Conservation (phyloP, 2,888 invertebrate species). For the Drosophila aldrichi region DNA sequence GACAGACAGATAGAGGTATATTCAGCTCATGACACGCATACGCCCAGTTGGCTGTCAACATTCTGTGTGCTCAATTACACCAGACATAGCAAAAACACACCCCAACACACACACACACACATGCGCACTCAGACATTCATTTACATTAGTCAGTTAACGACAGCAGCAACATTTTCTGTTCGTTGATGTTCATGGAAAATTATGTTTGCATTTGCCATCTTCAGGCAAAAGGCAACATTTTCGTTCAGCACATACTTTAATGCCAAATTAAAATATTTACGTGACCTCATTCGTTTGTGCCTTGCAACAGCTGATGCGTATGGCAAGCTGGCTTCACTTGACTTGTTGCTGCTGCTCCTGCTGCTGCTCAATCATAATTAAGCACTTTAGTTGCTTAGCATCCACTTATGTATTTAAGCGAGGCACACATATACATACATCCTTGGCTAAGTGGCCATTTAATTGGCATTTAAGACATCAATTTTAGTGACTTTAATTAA, state of each 20-base stretch:
- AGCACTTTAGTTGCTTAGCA: conserved; percentile 19
- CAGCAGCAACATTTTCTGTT: conserved; percentile 48
- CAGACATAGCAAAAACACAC: not conserved
- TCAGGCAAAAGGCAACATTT: conserved; percentile 4
- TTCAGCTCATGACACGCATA: conserved; percentile 37
- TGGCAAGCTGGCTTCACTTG: conserved; percentile 19
- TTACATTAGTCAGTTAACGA: conserved; percentile 71
- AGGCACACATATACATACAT: not conserved
- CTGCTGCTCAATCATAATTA: conserved; percentile 53
- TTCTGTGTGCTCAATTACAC: conserved; percentile 63
- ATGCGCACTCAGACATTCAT: not conserved
- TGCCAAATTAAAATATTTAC: conserved; percentile 76
- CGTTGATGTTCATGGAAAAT: conserved; percentile 27
- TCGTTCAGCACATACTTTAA: conserved; percentile 58
- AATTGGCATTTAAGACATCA: conserved; percentile 8
- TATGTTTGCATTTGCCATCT: conserved; percentile 39
- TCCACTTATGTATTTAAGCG: conserved; percentile 4
- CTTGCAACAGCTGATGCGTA: not conserved
- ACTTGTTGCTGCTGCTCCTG: conserved; percentile 40
- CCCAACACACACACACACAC: not conserved
- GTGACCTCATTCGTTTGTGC: conserved; percentile 65
- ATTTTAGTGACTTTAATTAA: not conserved
- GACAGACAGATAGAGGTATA: not conserved
- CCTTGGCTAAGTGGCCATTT: conserved; percentile 8
- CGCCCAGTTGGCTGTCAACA: conserved; percentile 42